Conservation (phyloP, 2,113 vertebrate genomes). For the Casuarius casuarius region DNA sequence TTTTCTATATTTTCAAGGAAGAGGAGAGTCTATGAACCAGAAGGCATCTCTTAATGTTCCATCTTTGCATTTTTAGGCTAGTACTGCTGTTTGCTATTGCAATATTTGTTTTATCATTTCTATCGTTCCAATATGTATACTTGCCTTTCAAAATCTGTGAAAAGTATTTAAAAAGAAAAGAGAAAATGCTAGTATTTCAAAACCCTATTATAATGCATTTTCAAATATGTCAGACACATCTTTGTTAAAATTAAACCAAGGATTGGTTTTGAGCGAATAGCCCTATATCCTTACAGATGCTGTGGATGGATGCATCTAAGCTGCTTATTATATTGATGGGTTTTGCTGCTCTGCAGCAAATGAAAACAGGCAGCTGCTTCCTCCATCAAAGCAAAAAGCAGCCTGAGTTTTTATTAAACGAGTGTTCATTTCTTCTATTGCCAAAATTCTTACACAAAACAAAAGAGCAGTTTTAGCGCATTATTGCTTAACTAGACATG, state of each 20-base stretch:
- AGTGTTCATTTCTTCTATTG: constrained; percentile 98
- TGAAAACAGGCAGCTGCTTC: constrained; percentile 90
- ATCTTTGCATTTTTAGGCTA: constrained; percentile 58
- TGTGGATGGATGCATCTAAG: constrained; percentile 97
- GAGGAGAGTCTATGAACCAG: constrained; percentile 34
- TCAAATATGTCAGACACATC: constrained; percentile 87
- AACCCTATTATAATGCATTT: constrained; percentile 82
- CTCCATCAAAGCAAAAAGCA: constrained; percentile 94
- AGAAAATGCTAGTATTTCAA: constrained; percentile 79
- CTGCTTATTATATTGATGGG: constrained; percentile 99
- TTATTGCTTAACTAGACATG: constrained; percentile 94
- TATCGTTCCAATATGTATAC: constrained; percentile 65
- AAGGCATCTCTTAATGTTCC: constrained; percentile 40
- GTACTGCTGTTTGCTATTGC: constrained; percentile 49
- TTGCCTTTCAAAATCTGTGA: constrained; percentile 74
- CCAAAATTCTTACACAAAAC: constrained; percentile 93
- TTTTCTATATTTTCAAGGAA: constrained; percentile 52
- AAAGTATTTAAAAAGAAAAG: constrained; percentile 80
- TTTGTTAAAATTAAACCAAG: constrained; percentile 90
- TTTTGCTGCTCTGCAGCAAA: constrained; percentile 88
- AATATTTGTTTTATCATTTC: constrained; percentile 69
- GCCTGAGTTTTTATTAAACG: constrained; percentile 97
- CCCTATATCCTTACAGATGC: constrained; percentile 89
- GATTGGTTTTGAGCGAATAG: constrained; percentile 89
- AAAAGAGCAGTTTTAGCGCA: constrained; percentile 91